Evolutionary conservation across 2,113 vertebrate species (phyloP).

Genomic region (Poeciliopsis retropinna): DNA sequence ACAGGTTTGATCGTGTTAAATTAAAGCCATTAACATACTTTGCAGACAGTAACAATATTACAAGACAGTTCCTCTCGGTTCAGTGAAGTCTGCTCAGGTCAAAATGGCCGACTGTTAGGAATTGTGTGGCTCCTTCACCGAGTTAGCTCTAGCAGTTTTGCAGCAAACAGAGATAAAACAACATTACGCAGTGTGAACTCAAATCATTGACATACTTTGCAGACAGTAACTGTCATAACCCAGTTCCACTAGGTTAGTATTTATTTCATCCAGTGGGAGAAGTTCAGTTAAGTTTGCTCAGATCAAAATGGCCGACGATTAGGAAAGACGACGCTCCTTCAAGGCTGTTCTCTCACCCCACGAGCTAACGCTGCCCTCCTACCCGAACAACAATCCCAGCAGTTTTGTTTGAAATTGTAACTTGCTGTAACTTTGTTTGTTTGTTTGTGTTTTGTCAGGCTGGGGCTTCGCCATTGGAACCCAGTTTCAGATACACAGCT

Average conservation of each 20-base stretch:
- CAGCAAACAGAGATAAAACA: background rate
- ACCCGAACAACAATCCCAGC: background rate
- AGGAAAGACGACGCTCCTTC: background rate
- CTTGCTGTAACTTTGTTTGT: no score
- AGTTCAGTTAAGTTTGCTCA: background rate
- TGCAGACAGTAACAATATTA: no score
- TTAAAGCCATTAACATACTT: no score
- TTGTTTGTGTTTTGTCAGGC: conserved; percentile 73
- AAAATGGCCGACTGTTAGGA: no score
- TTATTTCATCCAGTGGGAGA: background rate
- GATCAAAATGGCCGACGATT: background rate
- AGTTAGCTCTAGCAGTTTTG: background rate
- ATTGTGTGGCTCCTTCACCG: no score
- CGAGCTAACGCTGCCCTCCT: background rate
- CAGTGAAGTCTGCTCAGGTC: no score
- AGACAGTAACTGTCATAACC: background rate
- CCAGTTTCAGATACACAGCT: conserved; percentile 94
- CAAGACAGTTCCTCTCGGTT: no score
- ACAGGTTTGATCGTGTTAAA: no score
- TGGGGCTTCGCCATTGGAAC: conserved; percentile 96
- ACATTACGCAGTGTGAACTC: background rate
- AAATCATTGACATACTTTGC: background rate
- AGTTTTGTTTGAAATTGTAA: background rate
- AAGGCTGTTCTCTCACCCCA: background rate
- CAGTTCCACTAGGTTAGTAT: background rate